These are phyloP conservation scores for Microhierax caerulescens DNA, from an alignment of 2,797 vertebrate genomes.

Conservation along the genomic window DNA sequence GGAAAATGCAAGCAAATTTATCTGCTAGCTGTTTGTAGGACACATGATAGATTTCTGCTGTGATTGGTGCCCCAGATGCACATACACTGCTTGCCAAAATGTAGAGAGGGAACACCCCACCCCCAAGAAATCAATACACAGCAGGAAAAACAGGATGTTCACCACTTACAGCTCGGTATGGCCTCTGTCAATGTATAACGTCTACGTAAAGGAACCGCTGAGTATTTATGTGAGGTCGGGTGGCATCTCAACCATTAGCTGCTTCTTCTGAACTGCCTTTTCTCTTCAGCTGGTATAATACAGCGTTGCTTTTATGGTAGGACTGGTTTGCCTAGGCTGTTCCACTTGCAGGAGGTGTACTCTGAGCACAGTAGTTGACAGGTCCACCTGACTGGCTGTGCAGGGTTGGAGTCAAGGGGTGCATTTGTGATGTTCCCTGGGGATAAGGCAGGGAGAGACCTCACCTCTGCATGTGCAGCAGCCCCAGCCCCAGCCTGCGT, in stretches of 20 bases:
- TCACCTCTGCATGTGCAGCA: background rate
- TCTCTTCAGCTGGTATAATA: background rate
- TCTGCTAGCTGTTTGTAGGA: background rate
- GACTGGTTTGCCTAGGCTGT: background rate
- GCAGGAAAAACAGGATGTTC: background rate
- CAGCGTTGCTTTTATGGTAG: background rate
- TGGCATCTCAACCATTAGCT: background rate
- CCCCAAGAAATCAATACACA: background rate
- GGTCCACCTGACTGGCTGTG: background rate
- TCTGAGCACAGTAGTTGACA: background rate
- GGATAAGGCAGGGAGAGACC: background rate
- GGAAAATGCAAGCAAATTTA: background rate
- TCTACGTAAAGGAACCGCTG: background rate
- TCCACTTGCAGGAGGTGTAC: fast-evolving
- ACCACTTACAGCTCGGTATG: background rate
- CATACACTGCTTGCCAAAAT: background rate
- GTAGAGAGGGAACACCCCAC: background rate
- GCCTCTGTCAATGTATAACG: background rate
- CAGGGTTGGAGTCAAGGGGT: background rate
- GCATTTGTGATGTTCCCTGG: background rate
- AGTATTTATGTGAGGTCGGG: background rate
- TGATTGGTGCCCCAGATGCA: background rate
- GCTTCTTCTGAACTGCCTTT: background rate
- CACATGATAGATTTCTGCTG: background rate
- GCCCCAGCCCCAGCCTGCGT: background rate